Percentiles rank a stretch among this genome's conserved stretches.
Evolutionary conservation across 2,888 invertebrate species (phyloP).

Genomic region (Drosophila sordidula): DNA sequence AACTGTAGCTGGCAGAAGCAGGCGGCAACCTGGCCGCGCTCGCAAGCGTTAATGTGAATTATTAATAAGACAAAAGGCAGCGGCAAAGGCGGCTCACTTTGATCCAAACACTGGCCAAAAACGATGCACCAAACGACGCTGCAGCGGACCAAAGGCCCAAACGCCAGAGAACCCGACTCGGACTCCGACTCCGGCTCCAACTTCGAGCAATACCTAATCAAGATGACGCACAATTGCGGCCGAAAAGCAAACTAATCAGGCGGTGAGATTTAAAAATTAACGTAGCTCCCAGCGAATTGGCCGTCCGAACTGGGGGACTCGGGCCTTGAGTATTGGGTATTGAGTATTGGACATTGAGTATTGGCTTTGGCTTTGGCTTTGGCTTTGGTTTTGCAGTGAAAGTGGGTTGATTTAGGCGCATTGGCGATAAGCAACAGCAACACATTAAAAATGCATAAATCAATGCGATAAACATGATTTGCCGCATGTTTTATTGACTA

Average conservation of each 20-base stretch:
- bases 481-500: constrained; percentile 85
- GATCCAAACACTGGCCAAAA: constrained; percentile 46
- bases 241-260: constrained; percentile 82
- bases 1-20: constrained; percentile 46
- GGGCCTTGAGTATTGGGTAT: not conserved
- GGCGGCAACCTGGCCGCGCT: constrained; percentile 77
- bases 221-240: constrained; percentile 74
- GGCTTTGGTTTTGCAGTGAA: constrained; percentile 59
- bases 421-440: constrained; percentile 85
- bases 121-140: constrained; percentile 35
- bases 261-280: constrained; percentile 85
- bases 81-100: constrained; percentile 75
- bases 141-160: constrained; percentile 5
- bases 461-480: constrained; percentile 86
- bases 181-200: constrained; percentile 9
- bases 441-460: constrained; percentile 86
- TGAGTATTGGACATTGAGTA: constrained; percentile 11
- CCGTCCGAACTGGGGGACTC: constrained; percentile 25
- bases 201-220: constrained; percentile 61
- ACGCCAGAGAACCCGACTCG: constrained; percentile 18
- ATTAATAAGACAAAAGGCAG: constrained; percentile 84
- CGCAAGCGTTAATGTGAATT: constrained; percentile 85
- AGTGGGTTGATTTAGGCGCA: constrained; percentile 82
- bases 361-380: constrained; percentile 10
- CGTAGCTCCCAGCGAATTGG: constrained; percentile 69